phyloP scores from a whole-genome alignment of 2,797 vertebrate species.

The Xenopus petersii region DNA sequence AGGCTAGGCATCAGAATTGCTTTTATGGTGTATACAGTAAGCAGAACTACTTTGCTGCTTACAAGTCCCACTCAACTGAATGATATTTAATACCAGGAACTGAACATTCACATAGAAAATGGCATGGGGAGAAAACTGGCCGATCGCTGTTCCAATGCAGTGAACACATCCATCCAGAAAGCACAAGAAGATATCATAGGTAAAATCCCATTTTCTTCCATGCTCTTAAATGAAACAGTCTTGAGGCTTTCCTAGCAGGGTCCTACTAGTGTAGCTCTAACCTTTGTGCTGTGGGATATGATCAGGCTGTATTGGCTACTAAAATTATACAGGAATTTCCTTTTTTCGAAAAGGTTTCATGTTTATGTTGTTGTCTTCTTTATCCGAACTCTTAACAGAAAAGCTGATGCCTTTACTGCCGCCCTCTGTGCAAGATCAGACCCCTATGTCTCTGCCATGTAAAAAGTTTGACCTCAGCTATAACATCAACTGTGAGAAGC shows the following conservation, averaged over 20 bases:
- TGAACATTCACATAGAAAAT: conserved; percentile 87
- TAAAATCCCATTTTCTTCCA: conserved; percentile 52
- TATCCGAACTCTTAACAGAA: conserved; percentile 62
- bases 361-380: background rate
- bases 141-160: conserved; percentile 84
- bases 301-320: too few species aligned
- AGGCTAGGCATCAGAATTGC: too few species aligned
- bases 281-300: too few species aligned
- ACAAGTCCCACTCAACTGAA: too few species aligned
- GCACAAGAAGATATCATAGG: conserved; percentile 91
- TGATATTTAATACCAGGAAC: conserved; percentile 67
- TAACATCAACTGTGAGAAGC: conserved; percentile 86
- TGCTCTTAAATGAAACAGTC: too few species aligned
- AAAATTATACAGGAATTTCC: too few species aligned
- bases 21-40: too few species aligned
- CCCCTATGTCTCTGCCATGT: conserved; percentile 80
- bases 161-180: conserved; percentile 81
- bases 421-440: conserved; percentile 74
- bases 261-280: too few species aligned
- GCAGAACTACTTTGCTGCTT: too few species aligned
- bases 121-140: conserved; percentile 95
- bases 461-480: conserved; percentile 95
- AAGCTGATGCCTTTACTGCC: conserved; percentile 89
- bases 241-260: too few species aligned
- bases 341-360: too few species aligned